These are phyloP conservation scores for Himalopsyche japonica DNA, from an alignment of 2,888 invertebrate genomes.

Conservation along the genomic window DNA sequence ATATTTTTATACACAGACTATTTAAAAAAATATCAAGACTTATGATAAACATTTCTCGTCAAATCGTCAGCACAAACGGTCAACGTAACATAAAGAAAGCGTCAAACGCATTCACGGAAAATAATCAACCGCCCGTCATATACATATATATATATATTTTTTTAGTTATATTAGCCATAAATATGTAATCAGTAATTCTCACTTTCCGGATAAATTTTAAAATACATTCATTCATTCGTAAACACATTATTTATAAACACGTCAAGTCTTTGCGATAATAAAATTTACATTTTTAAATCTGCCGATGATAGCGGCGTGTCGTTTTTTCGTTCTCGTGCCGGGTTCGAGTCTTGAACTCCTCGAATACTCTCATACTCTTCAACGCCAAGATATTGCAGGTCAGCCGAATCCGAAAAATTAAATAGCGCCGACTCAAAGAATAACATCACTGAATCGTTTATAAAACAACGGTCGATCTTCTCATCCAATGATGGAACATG, in stretches of 20 bases:
- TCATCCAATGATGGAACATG: neutral
- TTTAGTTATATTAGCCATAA: neutral
- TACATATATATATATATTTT: too few species aligned
- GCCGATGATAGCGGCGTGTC: neutral
- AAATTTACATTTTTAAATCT: neutral
- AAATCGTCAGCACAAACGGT: neutral
- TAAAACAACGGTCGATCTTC: neutral
- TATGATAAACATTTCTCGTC: neutral
- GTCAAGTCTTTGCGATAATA: neutral
- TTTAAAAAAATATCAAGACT: neutral
- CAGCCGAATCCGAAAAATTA: too few species aligned
- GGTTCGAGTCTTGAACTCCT: too few species aligned
- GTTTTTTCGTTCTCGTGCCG: too few species aligned
- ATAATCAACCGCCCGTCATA: neutral
- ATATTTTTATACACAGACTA: neutral
- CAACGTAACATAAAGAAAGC: neutral
- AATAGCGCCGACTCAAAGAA: too few species aligned
- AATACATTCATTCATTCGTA: neutral
- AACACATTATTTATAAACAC: neutral
- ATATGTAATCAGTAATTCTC: neutral
- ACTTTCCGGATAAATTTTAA: neutral
- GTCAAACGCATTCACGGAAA: neutral
- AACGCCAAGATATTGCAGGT: too few species aligned
- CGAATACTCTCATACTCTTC: too few species aligned
- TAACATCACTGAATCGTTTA: neutral